Evolutionary conservation across 2,797 vertebrate species (phyloP).

Genomic region (Prunella strophiata): DNA sequence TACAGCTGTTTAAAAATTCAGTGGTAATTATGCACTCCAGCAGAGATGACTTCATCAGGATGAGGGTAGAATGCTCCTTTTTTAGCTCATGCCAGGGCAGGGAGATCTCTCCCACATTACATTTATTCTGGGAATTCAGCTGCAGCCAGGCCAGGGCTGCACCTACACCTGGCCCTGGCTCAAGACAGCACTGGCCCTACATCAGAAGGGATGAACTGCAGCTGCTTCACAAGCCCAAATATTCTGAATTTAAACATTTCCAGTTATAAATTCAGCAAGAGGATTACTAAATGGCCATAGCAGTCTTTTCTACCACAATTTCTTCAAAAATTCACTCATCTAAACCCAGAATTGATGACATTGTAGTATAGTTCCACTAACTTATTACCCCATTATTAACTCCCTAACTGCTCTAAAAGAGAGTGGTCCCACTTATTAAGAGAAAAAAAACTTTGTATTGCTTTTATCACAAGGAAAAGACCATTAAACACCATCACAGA

Average conservation of each 20-base stretch:
- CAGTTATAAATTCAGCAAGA: background rate
- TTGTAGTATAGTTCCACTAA: background rate
- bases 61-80: background rate
- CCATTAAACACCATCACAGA: background rate
- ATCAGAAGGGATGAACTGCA: background rate
- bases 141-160: background rate
- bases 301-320: background rate
- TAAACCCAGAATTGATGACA: background rate
- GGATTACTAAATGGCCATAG: background rate
- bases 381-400: background rate
- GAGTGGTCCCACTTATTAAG: background rate
- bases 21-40: conserved; percentile 34
- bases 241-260: background rate
- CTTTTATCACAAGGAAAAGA: background rate
- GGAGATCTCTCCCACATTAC: background rate
- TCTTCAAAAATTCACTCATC: background rate
- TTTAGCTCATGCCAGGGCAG: background rate
- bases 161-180: background rate
- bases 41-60: conserved; percentile 10
- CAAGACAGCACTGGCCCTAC: background rate
- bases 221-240: background rate
- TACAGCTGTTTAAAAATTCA: conserved; percentile 54
- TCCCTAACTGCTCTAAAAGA: background rate
- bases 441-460: background rate
- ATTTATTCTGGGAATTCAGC: background rate